These are phyloP conservation scores for Aphaenogaster ashmeadi DNA, from an alignment of 1,140 invertebrate species.

Conservation along the genomic window DNA sequence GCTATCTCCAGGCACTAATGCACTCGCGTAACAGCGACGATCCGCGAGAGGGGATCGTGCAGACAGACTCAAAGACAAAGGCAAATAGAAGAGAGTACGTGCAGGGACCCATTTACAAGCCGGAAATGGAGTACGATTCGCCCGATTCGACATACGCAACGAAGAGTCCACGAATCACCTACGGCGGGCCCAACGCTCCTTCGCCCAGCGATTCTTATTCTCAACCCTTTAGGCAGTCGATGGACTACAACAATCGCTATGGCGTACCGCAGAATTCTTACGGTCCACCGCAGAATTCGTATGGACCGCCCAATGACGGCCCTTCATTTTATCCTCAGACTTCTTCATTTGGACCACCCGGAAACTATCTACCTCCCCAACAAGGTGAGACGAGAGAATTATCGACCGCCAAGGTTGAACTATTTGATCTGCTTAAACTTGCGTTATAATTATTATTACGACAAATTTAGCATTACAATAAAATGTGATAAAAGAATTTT, in stretches of 20 bases:
- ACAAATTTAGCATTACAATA: not conserved
- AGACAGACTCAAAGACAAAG: conserved; percentile 61
- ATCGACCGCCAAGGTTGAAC: conserved; percentile 29
- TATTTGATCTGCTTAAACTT: not conserved
- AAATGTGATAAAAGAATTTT: not conserved
- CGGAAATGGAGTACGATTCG: conserved; percentile 55
- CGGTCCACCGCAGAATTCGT: conserved; percentile 62
- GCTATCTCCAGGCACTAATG: conserved; percentile 85
- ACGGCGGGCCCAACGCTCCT: conserved; percentile 34
- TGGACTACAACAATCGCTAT: conserved; percentile 78
- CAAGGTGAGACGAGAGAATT: conserved; percentile 82
- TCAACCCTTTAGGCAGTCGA: conserved; percentile 64
- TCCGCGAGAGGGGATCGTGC: conserved; percentile 71
- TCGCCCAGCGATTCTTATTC: conserved; percentile 74
- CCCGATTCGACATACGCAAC: conserved; percentile 43
- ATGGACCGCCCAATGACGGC: conserved; percentile 73
- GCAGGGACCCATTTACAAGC: conserved; percentile 79
- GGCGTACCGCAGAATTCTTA: conserved; percentile 81
- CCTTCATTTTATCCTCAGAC: conserved; percentile 20
- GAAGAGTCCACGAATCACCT: conserved; percentile 51
- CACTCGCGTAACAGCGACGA: conserved; percentile 85
- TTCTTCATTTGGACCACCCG: conserved; percentile 86
- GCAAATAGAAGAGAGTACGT: conserved; percentile 76
- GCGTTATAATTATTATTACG: not conserved
- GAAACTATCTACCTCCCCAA: conserved; percentile 80